Evolutionary conservation across 2,113 vertebrate species (phyloP).

Genomic region (Clarias gariepinus): DNA sequence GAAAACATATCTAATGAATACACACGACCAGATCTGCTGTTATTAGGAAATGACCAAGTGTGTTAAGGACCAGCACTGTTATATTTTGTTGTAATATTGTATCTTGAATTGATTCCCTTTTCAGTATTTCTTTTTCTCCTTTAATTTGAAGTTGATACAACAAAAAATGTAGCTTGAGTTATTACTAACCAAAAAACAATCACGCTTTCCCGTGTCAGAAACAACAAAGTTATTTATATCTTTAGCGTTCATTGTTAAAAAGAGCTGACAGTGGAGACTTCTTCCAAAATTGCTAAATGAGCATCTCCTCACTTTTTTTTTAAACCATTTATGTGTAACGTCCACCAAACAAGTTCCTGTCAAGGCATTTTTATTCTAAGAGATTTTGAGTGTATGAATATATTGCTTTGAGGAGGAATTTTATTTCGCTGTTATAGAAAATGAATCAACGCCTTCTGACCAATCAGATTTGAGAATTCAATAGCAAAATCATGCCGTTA

Average conservation of each 20-base stretch:
- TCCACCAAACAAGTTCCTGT: not conserved
- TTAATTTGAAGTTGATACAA: no score
- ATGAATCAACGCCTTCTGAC: not conserved
- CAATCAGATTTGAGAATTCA: not conserved
- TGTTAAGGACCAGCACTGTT: not conserved
- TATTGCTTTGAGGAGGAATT: not conserved
- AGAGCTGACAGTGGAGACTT: not conserved
- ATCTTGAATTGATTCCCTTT: not conserved
- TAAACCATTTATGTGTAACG: not conserved
- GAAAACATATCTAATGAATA: not conserved
- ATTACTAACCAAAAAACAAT: not conserved
- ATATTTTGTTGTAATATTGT: not conserved
- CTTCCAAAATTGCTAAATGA: not conserved
- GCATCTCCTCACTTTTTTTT: not conserved
- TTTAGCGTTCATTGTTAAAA: not conserved
- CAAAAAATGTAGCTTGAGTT: not conserved
- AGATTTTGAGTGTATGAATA: not conserved
- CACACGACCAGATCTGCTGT: not conserved
- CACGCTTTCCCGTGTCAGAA: not conserved
- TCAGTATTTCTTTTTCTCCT: not conserved
- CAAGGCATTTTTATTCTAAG: not conserved
- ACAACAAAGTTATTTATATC: not conserved
- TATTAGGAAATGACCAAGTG: not conserved
- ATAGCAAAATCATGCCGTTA: conserved; percentile 15
- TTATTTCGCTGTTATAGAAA: not conserved